Conservation (phyloP, 1,140 invertebrate genomes). For the Cylas formicarius region DNA sequence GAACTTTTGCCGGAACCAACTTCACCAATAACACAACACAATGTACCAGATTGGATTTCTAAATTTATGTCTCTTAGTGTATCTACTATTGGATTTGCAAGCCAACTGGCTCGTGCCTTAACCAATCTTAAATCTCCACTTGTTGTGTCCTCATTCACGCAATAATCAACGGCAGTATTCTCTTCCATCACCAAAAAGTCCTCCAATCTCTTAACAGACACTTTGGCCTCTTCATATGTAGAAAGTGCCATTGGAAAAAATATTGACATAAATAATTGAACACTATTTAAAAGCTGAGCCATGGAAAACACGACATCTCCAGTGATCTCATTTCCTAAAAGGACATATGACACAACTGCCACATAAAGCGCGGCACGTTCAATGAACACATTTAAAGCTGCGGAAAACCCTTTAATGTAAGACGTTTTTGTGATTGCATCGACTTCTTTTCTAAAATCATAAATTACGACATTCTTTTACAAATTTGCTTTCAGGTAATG, state of each 20-base stretch:
- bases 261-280: constrained; percentile 65
- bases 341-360: constrained; percentile 60
- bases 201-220: constrained; percentile 58
- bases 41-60: constrained; percentile 52
- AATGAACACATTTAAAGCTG: constrained; percentile 58
- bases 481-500: too few species aligned
- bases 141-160: background rate
- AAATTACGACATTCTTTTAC: too few species aligned
- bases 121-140: too few species aligned
- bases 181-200: constrained; percentile 54
- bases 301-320: constrained; percentile 66
- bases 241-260: constrained; percentile 51
- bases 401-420: constrained; percentile 63
- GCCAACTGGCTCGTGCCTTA: constrained; percentile 63
- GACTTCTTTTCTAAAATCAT: constrained; percentile 54
- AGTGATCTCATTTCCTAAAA: constrained; percentile 54
- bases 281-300: constrained; percentile 64
- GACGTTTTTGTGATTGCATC: constrained; percentile 59
- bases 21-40: constrained; percentile 66
- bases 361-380: constrained; percentile 65
- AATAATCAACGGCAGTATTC: constrained; percentile 22
- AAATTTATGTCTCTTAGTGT: constrained; percentile 58
- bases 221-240: constrained; percentile 47
- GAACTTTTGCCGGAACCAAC: constrained; percentile 79
- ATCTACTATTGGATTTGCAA: constrained; percentile 48